Base-by-base conservation (phyloP, 2,888 invertebrate genomes). In the Stegana nigrithorax region DNA sequence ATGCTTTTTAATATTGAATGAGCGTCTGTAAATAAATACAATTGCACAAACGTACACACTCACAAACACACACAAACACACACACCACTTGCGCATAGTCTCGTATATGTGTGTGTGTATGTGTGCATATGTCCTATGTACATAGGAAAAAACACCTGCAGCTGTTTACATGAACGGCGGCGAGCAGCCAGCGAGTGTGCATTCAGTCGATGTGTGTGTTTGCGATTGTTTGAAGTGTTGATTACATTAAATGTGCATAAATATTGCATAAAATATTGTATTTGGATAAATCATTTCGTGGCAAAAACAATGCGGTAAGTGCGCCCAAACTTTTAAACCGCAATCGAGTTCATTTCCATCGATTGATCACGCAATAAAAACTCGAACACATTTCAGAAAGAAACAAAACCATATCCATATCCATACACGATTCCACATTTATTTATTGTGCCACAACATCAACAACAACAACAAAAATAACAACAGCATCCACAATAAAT, bases 181-280 rank as follows among this genome's bases (percentile, higher is more conserved):
- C n/a, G n/a, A n/a, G n/a, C n/a, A n/a, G n/a, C n/a, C n/a, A n/a
- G n/a, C n/a, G n/a, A n/a, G n/a, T n/a, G 23, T 26, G 26, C 51
- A 51, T 10, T 23, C 26, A 50, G 36, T 60, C 26, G 51, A 12
- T 17, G 17, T 27, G 60, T 61, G 47, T 65, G 5, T 17, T 5
- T 32, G 4, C 14, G 17, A 21, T 66, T 65, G 50, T 51, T 61
- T 55, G 14, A 60, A 68, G 64, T 61, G 65, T 63, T 63, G 60
- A 62, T 60, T 66, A 53, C 62, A 66, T 66, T 69, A 60, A 65
- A 67, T 61, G 51, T 63, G 29, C 62, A 58, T 62, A 45, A 62
- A 51, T 59, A 63, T 59, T 55, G 26, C 10, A 55, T 8, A 29
- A 21, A 19, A 2, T 19, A 12, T 21, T 14, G 56, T 29, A 47